These are phyloP conservation scores for Plebejus argus DNA, from an alignment of 2,888 invertebrate species.

Conservation along the genomic window DNA sequence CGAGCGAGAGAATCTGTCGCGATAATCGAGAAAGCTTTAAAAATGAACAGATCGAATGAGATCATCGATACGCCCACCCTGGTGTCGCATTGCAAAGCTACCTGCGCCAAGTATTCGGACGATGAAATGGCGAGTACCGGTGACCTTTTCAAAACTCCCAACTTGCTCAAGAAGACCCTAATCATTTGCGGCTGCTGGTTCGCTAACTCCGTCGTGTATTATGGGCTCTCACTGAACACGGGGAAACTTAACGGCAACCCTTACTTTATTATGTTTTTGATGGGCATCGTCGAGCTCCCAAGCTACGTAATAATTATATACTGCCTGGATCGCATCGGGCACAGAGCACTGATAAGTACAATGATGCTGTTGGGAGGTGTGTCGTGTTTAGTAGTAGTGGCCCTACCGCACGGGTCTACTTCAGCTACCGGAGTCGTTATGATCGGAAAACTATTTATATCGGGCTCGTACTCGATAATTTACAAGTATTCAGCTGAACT, in stretches of 20 bases:
- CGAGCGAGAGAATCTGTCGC: slow-evolving; percentile 86
- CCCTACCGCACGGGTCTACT: slow-evolving; percentile 83
- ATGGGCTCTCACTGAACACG: slow-evolving; percentile 90
- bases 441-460: slow-evolving; percentile 90
- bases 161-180: slow-evolving; percentile 87
- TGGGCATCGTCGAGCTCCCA: slow-evolving; percentile 90
- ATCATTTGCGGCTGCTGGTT: slow-evolving; percentile 93
- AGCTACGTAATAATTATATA: slow-evolving; percentile 87
- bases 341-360: slow-evolving; percentile 87
- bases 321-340: slow-evolving; percentile 88
- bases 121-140: slow-evolving; percentile 81
- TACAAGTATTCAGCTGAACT: slow-evolving; percentile 94
- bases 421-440: slow-evolving; percentile 84
- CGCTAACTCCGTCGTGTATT: slow-evolving; percentile 92
- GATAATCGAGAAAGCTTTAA: slow-evolving; percentile 87
- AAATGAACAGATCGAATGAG: slow-evolving; percentile 84
- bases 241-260: slow-evolving; percentile 91
- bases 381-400: slow-evolving; percentile 87
- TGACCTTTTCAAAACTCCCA: slow-evolving; percentile 90
- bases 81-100: slow-evolving; percentile 82
- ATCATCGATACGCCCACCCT: slow-evolving; percentile 83
- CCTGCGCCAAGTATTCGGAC: slow-evolving; percentile 68
- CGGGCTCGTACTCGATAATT: slow-evolving; percentile 91
- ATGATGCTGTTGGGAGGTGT: slow-evolving; percentile 90
- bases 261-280: slow-evolving; percentile 88